Evolutionary conservation across 2,797 vertebrate genomes (phyloP), one percentile per base, ranked within the genome.

Genomic region (Pseudochirops cupreus): DNA sequence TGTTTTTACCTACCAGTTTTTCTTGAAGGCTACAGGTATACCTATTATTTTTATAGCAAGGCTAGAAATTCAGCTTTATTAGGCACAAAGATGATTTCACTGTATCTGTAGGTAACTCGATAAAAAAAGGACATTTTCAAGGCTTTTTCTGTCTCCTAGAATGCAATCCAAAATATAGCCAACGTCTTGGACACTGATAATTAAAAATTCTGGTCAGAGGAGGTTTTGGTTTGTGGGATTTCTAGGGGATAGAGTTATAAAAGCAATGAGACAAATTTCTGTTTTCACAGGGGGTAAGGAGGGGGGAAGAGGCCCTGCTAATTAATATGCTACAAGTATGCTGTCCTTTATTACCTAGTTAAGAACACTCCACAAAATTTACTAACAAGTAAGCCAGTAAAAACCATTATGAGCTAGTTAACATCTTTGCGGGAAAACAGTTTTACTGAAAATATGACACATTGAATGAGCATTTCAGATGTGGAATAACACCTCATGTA

Each of bases 321-420:
- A 82, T 46, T 82, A 82, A 82, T 11, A 82, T 82, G 39, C 39
- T n/a, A 9, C 14, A 12, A 4, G 50, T 0, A 31, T 0, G 28
- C 21, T 4, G 9, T n/a, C n/a, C n/a, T n/a, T 28, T 29, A 52
- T 91, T n/a, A 24, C 89, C 2, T 0, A 5, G 26, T 13, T 21
- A 0, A 29, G 33, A 39, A 5, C 46, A 50, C n/a, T 9, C 10
- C n/a, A 2, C 52, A 12, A 28, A 11, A 56, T 4, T 1, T 1
- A 29, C 9, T 0, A 46, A 31, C 16, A 91, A 24, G 31, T 12
- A 82, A 33, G 89, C 54, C 0, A 14, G 53, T 67, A n/a, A 18
- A 50, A 33, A 94, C 31, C 13, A 10, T 0, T 18, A 92, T 55
- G 0, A 4, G 33, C 54, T 56, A 13, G 4, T 57, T 52, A 54